Percentiles rank a stretch among this genome's conserved stretches.
These are phyloP conservation scores for Zosterops hypoxanthus DNA, from an alignment of 2,113 vertebrate species.

Conservation along the genomic window DNA sequence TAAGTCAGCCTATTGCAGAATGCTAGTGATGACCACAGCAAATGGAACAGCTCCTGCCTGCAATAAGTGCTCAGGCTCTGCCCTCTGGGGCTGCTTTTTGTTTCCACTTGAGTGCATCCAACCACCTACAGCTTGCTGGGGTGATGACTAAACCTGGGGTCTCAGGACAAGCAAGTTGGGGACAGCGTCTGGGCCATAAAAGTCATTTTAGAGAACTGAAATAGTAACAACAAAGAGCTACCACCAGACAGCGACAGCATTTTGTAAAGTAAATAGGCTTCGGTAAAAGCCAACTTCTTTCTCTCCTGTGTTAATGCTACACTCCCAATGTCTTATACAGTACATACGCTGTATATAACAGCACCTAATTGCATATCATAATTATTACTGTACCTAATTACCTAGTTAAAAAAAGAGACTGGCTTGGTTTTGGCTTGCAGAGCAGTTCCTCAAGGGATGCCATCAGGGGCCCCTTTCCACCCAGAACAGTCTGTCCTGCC, in stretches of 20 bases:
- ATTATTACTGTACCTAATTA: neutral
- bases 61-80: neutral
- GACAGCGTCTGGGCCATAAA: neutral
- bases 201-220: neutral
- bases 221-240: neutral
- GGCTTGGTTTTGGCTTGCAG: neutral
- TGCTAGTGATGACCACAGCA: neutral
- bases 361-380: neutral
- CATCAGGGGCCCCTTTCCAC: neutral
- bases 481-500: neutral
- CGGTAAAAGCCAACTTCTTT: neutral
- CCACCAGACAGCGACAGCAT: neutral
- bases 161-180: neutral
- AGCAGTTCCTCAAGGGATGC: neutral
- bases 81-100: fast-evolving
- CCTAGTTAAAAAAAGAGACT: neutral
- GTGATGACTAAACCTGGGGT: neutral
- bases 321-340: neutral
- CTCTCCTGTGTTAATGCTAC: neutral
- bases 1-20: neutral
- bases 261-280: neutral
- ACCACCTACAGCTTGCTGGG: fast-evolving
- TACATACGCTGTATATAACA: neutral
- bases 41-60: neutral
- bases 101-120: neutral